Evolutionary conservation across 2,797 vertebrate species (phyloP).

Genomic region (Echeneis naucrates): DNA sequence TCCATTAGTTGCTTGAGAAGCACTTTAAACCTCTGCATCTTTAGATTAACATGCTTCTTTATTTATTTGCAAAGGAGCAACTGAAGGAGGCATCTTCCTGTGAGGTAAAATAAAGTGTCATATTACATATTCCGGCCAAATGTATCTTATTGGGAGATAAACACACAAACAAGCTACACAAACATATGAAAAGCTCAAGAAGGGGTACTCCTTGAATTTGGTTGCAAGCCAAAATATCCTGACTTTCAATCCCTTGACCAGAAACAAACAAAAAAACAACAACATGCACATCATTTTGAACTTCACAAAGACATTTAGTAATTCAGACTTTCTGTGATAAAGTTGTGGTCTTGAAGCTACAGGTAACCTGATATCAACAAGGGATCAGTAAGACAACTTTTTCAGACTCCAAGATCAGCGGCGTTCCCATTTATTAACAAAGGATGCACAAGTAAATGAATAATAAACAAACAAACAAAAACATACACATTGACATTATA

Average conservation of each 20-base stretch:
- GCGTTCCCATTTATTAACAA: background rate
- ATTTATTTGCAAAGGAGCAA: background rate
- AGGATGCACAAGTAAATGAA: background rate
- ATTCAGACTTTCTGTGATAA: too few relatives aligned
- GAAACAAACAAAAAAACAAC: too few relatives aligned
- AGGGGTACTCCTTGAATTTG: background rate
- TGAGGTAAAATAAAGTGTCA: background rate
- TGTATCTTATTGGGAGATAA: background rate
- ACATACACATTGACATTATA: too few relatives aligned
- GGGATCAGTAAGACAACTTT: too few relatives aligned
- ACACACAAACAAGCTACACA: background rate
- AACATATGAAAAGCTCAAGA: background rate
- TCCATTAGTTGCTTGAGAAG: slow-evolving; percentile 17
- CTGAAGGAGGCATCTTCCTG: background rate
- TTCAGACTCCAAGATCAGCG: too few relatives aligned
- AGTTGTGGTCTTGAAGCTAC: too few relatives aligned
- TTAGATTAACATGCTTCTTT: background rate
- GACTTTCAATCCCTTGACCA: background rate
- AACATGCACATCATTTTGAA: background rate
- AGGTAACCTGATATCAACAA: too few relatives aligned
- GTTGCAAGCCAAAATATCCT: background rate
- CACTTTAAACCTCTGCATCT: background rate
- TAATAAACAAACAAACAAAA: background rate
- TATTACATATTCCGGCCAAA: slow-evolving; percentile 11
- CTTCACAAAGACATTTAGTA: background rate